These are phyloP conservation scores for Casuarius casuarius DNA, from an alignment of 2,113 vertebrate genomes.

Conservation along the genomic window DNA sequence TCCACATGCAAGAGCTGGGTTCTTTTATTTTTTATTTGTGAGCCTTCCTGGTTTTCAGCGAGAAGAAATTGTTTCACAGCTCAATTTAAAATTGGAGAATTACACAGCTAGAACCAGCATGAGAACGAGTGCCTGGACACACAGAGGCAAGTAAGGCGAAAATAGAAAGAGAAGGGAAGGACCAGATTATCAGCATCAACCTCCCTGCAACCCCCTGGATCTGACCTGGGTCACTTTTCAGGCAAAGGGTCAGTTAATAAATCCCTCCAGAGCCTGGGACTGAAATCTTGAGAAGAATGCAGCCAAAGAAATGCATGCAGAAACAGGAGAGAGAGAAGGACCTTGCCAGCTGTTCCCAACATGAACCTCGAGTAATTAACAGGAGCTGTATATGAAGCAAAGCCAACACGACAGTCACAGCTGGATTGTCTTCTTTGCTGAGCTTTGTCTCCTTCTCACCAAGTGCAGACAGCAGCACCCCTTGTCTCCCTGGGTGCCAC, in stretches of 20 bases:
- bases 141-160: neutral
- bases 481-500: neutral
- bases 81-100: neutral
- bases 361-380: neutral
- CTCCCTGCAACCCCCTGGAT: neutral
- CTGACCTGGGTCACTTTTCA: neutral
- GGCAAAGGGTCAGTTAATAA: neutral
- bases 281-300: neutral
- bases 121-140: neutral
- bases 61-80: neutral
- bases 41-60: neutral
- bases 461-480: slow-evolving; percentile 1
- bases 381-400: slow-evolving; percentile 5
- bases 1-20: neutral
- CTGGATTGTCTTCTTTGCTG: neutral
- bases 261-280: neutral
- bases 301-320: neutral
- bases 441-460: neutral
- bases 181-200: neutral
- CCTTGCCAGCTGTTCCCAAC: slow-evolving; percentile 5
- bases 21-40: neutral
- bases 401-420: slow-evolving; percentile 47
- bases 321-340: slow-evolving; percentile 14
- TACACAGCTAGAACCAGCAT: neutral
- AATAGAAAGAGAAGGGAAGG: neutral